Evolutionary conservation across 2,888 invertebrate species (phyloP), one percentile per base, ranked within the genome.

Genomic region (Cephus rjabovi): DNA sequence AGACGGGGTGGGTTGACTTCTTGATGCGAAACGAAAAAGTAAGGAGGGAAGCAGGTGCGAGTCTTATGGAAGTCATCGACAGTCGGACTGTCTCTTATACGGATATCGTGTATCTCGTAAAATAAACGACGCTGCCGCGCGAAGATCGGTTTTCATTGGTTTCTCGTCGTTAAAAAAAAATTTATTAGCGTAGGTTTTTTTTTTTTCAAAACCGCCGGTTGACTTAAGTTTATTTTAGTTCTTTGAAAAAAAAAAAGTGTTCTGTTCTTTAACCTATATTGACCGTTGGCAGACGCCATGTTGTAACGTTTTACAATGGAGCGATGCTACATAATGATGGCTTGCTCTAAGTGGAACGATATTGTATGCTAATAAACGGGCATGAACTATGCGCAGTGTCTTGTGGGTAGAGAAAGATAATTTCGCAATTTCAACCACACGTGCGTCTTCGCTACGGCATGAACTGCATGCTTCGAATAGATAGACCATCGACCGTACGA

Each of bases 131-230:
- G 9, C 11, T 15, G 31, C 31, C 11, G 11, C 33, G 71, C 4
- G 71, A 71, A 71, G 71, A 71, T 71, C 71, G 30, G 31, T 71
- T 71, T 71, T n/a, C 71, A 71, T 23, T n/a, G 33, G 23, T 56
- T 56, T 56, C 56, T 56, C 2, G 56, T 56, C 1, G 56, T 56
- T 56, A 15, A 9, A 9, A 23, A 56, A 23, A 23, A 56, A 1
- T 56, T 23, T 23, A 15, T 9, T 56, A 23, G 15, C 56, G 9
- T 2, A 9, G 15, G 2, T 2, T 56, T 56, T 56, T 9, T 40
- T 40, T 56, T 23, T 6, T 40, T 15, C 23, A 56, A 56, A 56
- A 56, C 56, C 56, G 23, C 56, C 0, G 2, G 9, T 23, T 2
- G 56, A 56, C 56, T 56, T 23, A 0, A 2, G 23, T 56, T 56